These are phyloP conservation scores for Dasypolia templi DNA, from an alignment of 2,888 invertebrate genomes.

Conservation along the genomic window DNA sequence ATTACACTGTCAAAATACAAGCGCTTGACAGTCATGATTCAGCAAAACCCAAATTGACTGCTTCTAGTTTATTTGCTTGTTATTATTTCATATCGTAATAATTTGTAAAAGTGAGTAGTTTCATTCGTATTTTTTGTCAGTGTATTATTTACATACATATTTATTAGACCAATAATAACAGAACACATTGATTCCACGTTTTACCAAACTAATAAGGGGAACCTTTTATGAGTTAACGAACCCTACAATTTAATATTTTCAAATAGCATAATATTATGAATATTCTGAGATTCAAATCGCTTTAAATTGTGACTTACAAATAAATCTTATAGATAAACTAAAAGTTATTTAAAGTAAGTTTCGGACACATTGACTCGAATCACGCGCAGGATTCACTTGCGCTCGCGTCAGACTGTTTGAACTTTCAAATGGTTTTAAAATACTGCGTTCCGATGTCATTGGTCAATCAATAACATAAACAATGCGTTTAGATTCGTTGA, in stretches of 20 bases:
- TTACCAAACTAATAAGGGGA: constrained; percentile 3
- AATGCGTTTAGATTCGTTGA: constrained; percentile 73
- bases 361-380: not conserved
- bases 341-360: constrained; percentile 14
- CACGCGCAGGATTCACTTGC: not conserved
- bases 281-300: constrained; percentile 32
- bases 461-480: constrained; percentile 35
- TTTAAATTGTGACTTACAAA: constrained; percentile 1
- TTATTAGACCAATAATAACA: constrained; percentile 43
- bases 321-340: constrained; percentile 8
- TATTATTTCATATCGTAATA: not conserved
- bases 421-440: constrained; percentile 18
- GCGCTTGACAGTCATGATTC: not conserved
- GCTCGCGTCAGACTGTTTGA: not conserved
- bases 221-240: not conserved
- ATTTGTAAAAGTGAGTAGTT: not conserved
- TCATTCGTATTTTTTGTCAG: constrained; percentile 19
- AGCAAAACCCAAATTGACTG: not conserved
- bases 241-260: not conserved
- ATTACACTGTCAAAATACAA: constrained; percentile 45
- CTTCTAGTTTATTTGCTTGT: not conserved
- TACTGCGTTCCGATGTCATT: constrained; percentile 40
- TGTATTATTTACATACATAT: constrained; percentile 28
- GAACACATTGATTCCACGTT: constrained; percentile 24
- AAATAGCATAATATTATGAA: constrained; percentile 6